These are phyloP conservation scores for Automeris io DNA, from an alignment of 2,888 invertebrate species.

Conservation along the genomic window DNA sequence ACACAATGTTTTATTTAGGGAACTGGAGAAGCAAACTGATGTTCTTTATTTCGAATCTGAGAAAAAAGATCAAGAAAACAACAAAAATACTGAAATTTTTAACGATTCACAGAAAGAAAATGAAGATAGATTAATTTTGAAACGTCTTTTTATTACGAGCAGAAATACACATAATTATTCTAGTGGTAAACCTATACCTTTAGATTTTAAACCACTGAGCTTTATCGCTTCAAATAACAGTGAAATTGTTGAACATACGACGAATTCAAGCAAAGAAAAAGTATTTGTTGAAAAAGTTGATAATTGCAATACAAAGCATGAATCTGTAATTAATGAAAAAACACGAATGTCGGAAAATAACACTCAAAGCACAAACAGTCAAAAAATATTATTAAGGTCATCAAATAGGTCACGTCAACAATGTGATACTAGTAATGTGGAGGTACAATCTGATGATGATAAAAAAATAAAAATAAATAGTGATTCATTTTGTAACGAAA, in stretches of 20 bases:
- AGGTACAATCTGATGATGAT: not conserved
- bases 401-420: conserved; percentile 13
- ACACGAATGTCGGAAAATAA: conserved; percentile 23
- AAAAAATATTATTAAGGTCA: conserved; percentile 39
- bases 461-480: not conserved
- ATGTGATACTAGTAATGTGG: not conserved
- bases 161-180: conserved; percentile 35
- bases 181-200: conserved; percentile 37
- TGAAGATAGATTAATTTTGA: conserved; percentile 40
- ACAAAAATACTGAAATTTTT: conserved; percentile 17
- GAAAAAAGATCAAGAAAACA: conserved; percentile 14
- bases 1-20: conserved; percentile 40
- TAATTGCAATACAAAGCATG: too few species aligned
- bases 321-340: conserved; percentile 10
- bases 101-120: conserved; percentile 17
- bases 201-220: conserved; percentile 37
- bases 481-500: not conserved
- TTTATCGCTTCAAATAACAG: not conserved
- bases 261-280: conserved; percentile 6
- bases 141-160: conserved; percentile 48
- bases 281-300: too few species aligned
- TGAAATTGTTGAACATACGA: not conserved
- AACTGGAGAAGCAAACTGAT: conserved; percentile 45
- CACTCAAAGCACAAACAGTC: conserved; percentile 15
- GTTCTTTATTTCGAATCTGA: conserved; percentile 11